Base-by-base conservation (phyloP, 1,140 invertebrate genomes). In the Caenorhabditis briggsae region DNA sequence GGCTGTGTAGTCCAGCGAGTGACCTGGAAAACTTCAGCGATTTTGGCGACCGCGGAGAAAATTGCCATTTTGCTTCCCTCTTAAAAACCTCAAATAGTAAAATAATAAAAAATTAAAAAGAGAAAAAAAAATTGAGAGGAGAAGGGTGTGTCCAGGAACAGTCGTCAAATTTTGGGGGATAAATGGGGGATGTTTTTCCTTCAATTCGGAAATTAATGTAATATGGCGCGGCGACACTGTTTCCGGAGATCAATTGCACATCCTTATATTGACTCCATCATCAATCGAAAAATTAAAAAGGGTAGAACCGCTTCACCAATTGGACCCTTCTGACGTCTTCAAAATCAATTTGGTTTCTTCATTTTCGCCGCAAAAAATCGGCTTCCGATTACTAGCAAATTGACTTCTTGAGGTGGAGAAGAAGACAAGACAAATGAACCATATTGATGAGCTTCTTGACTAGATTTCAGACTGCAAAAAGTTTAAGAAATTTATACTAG, bases 221-320 rank as follows among this genome's bases (percentile, higher is more conserved):
- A 78, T 78, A 78, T 78, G 70, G 70, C 70, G 70, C 20, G 64
- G 70, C 70, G 70, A 78, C 70, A 78, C 70, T 78, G 46, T 78
- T 78, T 78, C 70, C 70, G 70, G 70, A 78, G 23, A 20, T 14
- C 16, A 48, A n/a, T 41, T 16, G 16, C 64, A 70, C 64, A 70
- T 18, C 70, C 70, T 50, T 14, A 11, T 7, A 50, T 9, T 58
- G 6, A 50, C 70, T 78, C 70, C 70, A 11, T 78, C 46, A 48
- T 78, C 70, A 78, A 78, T 50, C 1, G 7, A 25, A 20, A 23
- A 59, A 41, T 25, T 8, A 46, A 20, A 70, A 48, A 20, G n/a
- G 33, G 33, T 33, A 78, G 70, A 78, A 50, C 70, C 48, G 70
- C 70, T 50, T 50, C 43, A 50, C 20, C 33, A 33, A 33, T 2